Evolutionary conservation across 2,797 vertebrate species (phyloP).

Genomic region (Pipistrellus nathusii): DNA sequence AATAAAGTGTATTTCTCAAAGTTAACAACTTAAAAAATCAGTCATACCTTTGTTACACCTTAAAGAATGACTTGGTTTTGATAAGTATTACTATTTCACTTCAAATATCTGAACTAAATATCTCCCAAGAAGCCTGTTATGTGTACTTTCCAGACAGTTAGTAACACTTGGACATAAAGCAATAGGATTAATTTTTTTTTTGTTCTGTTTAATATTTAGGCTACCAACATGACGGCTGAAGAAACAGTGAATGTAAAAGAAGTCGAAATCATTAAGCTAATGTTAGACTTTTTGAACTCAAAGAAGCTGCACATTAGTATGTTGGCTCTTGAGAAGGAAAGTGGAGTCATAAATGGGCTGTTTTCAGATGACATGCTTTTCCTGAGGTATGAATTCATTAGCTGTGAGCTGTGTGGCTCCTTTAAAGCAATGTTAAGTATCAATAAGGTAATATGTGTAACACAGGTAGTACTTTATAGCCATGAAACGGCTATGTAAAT

Average conservation of each 20-base stretch:
- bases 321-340: conserved; percentile 98
- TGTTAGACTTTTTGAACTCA: conserved; percentile 96
- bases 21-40: conserved; percentile 37
- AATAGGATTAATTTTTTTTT: conserved; percentile 67
- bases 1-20: conserved; percentile 16
- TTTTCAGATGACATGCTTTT: conserved; percentile 99
- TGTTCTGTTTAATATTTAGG: conserved; percentile 82
- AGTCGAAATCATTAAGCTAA: conserved; percentile 96
- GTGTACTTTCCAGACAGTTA: conserved; percentile 23
- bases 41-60: background rate
- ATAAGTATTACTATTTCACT: conserved; percentile 50
- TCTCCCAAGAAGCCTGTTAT: conserved; percentile 35
- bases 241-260: conserved; percentile 98
- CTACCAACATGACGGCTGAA: conserved; percentile 95
- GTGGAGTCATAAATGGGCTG: conserved; percentile 97
- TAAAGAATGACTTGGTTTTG: conserved; percentile 60
- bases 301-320: conserved; percentile 98
- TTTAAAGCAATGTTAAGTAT: conserved; percentile 45
- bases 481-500: conserved; percentile 22
- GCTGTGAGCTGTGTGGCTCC: conserved; percentile 30
- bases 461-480: background rate
- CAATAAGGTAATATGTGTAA: conserved; percentile 28
- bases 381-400: conserved; percentile 91
- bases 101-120: background rate
- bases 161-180: conserved; percentile 30